Percentiles rank a stretch among this genome's conserved stretches.
Evolutionary conservation across 2,888 invertebrate species (phyloP).

Genomic region (Drosophila parthenogenetica): DNA sequence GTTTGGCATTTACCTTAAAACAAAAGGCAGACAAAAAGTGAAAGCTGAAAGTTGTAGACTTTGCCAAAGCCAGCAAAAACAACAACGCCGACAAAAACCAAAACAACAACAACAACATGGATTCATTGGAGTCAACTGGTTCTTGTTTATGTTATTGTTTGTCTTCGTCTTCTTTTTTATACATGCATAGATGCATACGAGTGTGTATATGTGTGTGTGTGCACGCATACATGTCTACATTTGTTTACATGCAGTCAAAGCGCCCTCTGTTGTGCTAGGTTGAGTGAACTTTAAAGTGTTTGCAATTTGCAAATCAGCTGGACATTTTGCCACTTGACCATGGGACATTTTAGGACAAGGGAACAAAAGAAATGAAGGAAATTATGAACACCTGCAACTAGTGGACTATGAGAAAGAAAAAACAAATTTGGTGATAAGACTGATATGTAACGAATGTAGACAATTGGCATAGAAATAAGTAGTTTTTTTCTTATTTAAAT

Average conservation of each 20-base stretch:
- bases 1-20: constrained; percentile 52
- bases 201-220: constrained; percentile 16
- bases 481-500: no score
- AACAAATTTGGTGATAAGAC: no score
- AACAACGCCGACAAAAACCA: constrained; percentile 21
- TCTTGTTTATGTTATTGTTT: constrained; percentile 52
- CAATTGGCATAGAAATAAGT: no score
- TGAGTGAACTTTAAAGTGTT: constrained; percentile 36
- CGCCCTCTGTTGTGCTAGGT: constrained; percentile 43
- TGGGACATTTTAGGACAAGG: background rate
- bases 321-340: constrained; percentile 43
- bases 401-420: no score
- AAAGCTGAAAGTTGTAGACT: constrained; percentile 72
- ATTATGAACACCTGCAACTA: background rate
- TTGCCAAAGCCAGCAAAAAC: constrained; percentile 41
- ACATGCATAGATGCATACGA: background rate
- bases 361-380: background rate
- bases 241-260: constrained; percentile 27
- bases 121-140: constrained; percentile 46
- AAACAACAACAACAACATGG: constrained; percentile 11
- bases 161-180: constrained; percentile 24
- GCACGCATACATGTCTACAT: no score
- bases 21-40: constrained; percentile 70
- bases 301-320: background rate
- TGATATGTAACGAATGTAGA: no score